These are phyloP conservation scores for Drosophila emarginata DNA, from an alignment of 2,888 invertebrate species.

Conservation along the genomic window DNA sequence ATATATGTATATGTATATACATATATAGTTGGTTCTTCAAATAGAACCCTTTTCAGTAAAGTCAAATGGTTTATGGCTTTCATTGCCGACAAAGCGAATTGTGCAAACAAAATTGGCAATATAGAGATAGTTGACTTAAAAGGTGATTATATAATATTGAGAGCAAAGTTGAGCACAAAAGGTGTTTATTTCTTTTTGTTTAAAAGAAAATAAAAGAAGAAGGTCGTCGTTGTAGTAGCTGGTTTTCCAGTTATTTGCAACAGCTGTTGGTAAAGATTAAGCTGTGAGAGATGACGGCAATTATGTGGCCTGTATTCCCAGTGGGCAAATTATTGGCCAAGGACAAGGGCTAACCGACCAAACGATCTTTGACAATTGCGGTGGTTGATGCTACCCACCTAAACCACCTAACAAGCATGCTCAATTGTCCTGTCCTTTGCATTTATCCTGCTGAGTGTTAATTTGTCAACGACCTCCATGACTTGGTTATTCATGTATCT, in stretches of 20 bases:
- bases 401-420: constrained; percentile 45
- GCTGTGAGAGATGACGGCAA: constrained; percentile 54
- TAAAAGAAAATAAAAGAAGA: constrained; percentile 9
- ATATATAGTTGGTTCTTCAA: constrained; percentile 1
- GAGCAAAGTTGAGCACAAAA: neutral
- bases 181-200: neutral
- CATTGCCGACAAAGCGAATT: constrained; percentile 69
- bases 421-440: constrained; percentile 24
- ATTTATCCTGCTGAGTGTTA: constrained; percentile 52
- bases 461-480: constrained; percentile 62
- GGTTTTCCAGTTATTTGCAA: constrained; percentile 33
- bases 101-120: constrained; percentile 60
- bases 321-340: constrained; percentile 67
- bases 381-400: constrained; percentile 41
- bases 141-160: constrained; percentile 44
- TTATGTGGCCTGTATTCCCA: constrained; percentile 63
- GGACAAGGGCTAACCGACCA: constrained; percentile 39
- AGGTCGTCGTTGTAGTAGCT: constrained; percentile 26
- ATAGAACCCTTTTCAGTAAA: constrained; percentile 20
- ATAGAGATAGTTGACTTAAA: constrained; percentile 52
- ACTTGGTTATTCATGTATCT: constrained; percentile 12
- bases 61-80: constrained; percentile 46
- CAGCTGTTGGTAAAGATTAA: constrained; percentile 60
- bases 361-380: constrained; percentile 41
- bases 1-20: neutral